Conservation (phyloP, 2,797 vertebrate species). For the Otolemur crassicaudatus region DNA sequence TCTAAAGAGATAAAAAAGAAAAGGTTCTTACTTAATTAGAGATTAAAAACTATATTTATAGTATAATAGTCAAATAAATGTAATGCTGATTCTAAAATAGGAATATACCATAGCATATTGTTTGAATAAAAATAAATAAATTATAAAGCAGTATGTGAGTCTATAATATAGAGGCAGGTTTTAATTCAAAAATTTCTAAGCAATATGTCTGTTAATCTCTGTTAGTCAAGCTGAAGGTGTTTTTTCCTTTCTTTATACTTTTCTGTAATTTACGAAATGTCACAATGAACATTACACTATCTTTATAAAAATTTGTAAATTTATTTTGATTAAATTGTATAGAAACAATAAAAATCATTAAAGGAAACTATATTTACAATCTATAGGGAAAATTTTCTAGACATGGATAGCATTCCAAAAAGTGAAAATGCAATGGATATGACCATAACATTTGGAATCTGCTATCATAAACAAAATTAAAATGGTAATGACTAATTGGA, state of each 20-base stretch:
- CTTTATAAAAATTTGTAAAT: background rate
- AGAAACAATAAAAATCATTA: background rate
- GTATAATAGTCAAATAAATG: background rate
- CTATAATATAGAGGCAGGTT: background rate
- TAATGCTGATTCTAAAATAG: background rate
- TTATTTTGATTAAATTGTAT: background rate
- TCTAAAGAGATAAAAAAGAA: background rate
- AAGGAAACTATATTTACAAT: background rate
- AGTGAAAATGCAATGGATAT: background rate
- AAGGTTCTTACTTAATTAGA: background rate
- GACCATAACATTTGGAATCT: background rate
- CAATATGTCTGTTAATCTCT: background rate
- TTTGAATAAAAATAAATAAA: constrained; percentile 36
- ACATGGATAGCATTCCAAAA: background rate
- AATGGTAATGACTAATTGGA: background rate
- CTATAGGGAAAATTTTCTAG: background rate
- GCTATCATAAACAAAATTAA: background rate
- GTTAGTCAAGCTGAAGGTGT: background rate
- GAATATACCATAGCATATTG: background rate
- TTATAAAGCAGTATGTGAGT: background rate
- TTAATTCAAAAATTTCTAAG: background rate
- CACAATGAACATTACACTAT: background rate
- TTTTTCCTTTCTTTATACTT: background rate
- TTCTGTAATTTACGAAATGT: background rate
- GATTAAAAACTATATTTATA: background rate